Base-by-base conservation (phyloP, 2,797 vertebrate genomes). In the Pampus argenteus region DNA sequence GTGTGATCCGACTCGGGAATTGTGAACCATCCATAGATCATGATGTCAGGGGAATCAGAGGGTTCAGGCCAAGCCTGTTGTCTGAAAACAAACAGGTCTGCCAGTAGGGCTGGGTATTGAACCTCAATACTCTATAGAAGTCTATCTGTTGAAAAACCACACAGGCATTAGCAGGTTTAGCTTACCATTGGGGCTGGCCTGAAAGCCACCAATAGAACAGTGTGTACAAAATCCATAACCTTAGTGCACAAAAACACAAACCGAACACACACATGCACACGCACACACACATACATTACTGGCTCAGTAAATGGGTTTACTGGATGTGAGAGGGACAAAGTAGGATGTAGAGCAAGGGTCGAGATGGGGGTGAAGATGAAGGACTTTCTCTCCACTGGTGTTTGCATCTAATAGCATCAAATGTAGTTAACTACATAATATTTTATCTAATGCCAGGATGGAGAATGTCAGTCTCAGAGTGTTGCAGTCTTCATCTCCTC, bases 151-250 rank as follows among this genome's bases (percentile, higher is more conserved):
- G 70, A 76, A 66, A 84, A 88, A 87, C 69, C 76, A 57, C 55
- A 58, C 52, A 55, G 26, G 71, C 88, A 80, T 91, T 84, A 86
- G 71, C 56, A 58, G 74, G 56, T 87, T 86, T 22, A 69, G 67
- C 69, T 66, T 54, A 61, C 66, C 71, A 68, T 44, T 66, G 54
- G 76, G 65, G 55, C 31, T 55, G 34, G 75, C 52, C 82, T 90
- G 70, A 91, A 83, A 91, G 86, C 80, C 79, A 60, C 83, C 90
- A 92, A 92, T 92, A 89, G 89, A 93, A 81, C 61, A 2, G 52
- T 48, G 81, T 10, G 25, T 34, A 67, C 63, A 78, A 83, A 88
- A 83, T 84, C 81, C 74, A 85, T 83, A 1, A 34, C 64, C 28
- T 40, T 67, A 69, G 74, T 63, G 71, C 79, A 79, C 36, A 69